Evolutionary conservation across 2,797 vertebrate species (phyloP).

Genomic region (Silurus lanzhouensis): DNA sequence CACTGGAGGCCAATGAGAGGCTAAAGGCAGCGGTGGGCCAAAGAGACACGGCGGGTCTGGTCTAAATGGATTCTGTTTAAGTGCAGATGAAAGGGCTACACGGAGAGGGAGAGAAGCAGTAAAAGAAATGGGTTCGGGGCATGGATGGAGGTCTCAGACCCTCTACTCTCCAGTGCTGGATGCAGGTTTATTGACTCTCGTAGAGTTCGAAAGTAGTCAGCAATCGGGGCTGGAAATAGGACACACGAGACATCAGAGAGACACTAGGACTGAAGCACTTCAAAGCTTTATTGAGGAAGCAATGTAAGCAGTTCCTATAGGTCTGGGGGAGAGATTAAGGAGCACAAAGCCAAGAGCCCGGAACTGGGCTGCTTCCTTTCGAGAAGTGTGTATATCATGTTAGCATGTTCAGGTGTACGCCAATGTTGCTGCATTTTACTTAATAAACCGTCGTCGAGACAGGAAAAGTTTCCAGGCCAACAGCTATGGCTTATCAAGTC

Average conservation of each 20-base stretch:
- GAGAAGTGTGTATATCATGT: slow-evolving; percentile 13
- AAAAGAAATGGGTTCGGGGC: slow-evolving; percentile 49
- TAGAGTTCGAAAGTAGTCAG: slow-evolving; percentile 2
- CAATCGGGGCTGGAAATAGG: slow-evolving; percentile 10
- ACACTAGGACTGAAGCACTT: slow-evolving; percentile 13
- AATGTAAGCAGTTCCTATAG: slow-evolving; percentile 44
- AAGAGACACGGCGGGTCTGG: slow-evolving; percentile 32
- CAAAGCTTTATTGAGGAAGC: slow-evolving; percentile 57
- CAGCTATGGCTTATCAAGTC: slow-evolving; percentile 41
- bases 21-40: slow-evolving; percentile 38
- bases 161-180: slow-evolving; percentile 25
- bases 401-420: not conserved
- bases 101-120: slow-evolving; percentile 39
- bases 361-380: slow-evolving; percentile 19
- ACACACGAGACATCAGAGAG: slow-evolving; percentile 34
- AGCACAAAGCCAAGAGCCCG: slow-evolving; percentile 62
- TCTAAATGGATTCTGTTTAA: slow-evolving; percentile 59
- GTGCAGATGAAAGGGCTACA: slow-evolving; percentile 56
- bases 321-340: slow-evolving; percentile 56
- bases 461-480: slow-evolving; percentile 28
- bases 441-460: slow-evolving; percentile 10
- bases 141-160: slow-evolving; percentile 39
- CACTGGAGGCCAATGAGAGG: slow-evolving; percentile 36
- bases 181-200: slow-evolving; percentile 51
- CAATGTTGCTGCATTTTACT: slow-evolving; percentile 9